phyloP scores from a whole-genome alignment of 2,888 invertebrate species.

The Yponomeuta plumbellus region DNA sequence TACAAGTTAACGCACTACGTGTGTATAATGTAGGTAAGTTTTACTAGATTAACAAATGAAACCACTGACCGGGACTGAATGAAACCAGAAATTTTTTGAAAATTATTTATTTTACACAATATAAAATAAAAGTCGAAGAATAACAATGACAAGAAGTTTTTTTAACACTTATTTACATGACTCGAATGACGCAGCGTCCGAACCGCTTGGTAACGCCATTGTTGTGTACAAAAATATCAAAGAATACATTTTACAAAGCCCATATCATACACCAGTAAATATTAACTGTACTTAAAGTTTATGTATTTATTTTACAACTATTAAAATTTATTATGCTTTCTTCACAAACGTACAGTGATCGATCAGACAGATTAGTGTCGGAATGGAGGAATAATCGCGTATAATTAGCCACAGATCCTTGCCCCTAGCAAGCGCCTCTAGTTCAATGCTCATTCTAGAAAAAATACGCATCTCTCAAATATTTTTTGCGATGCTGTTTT shows the following conservation, averaged over 20 bases:
- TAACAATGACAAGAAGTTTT: slow-evolving; percentile 40
- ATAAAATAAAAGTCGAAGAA: slow-evolving; percentile 54
- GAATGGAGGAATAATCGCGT: slow-evolving; percentile 19
- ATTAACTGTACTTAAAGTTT: slow-evolving; percentile 18
- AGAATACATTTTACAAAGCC: slow-evolving; percentile 22
- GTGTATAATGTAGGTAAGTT: too few species aligned
- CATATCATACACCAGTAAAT: slow-evolving; percentile 12
- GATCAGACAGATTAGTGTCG: slow-evolving; percentile 20
- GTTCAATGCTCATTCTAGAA: neutral
- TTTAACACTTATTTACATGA: slow-evolving; percentile 23
- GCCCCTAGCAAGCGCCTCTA: neutral
- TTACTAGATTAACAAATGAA: too few species aligned
- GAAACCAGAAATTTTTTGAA: slow-evolving; percentile 28
- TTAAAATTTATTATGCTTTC: slow-evolving; percentile 19
- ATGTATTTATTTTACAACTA: neutral
- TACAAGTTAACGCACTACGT: too few species aligned
- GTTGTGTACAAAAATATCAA: slow-evolving; percentile 41
- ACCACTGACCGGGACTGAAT: neutral
- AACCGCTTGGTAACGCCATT: neutral
- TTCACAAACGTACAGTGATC: slow-evolving; percentile 15
- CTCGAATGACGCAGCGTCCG: slow-evolving; percentile 29
- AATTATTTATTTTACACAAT: slow-evolving; percentile 48
- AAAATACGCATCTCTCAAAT: too few species aligned
- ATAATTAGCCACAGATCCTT: slow-evolving; percentile 8
- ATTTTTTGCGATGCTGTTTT: too few species aligned